Evolutionary conservation across 1,140 invertebrate species (phyloP).

Genomic region (Nymphalis io): DNA sequence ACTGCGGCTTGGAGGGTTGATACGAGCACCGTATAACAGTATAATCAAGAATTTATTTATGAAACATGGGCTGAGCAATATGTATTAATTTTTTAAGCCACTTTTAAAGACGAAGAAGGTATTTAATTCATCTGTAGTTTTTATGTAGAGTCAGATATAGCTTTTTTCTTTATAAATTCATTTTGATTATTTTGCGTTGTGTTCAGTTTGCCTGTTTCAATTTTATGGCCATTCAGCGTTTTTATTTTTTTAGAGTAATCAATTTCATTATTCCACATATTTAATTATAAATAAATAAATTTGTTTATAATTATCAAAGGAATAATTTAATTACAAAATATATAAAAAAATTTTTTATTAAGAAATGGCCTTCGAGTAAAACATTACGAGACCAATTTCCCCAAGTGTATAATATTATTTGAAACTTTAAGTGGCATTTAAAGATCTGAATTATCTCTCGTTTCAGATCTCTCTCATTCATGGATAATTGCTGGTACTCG

Average conservation of each 20-base stretch:
- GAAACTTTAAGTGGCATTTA: constrained; percentile 37
- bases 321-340: too few species aligned
- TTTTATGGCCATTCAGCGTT: too few species aligned
- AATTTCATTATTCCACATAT: too few species aligned
- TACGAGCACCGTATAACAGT: constrained; percentile 15
- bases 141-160: too few species aligned
- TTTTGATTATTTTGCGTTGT: too few species aligned
- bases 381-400: constrained; percentile 21
- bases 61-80: neutral
- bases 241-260: too few species aligned
- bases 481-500: constrained; percentile 41
- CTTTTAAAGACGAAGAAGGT: too few species aligned
- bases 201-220: too few species aligned
- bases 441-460: constrained; percentile 33
- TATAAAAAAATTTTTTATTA: too few species aligned
- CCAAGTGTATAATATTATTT: constrained; percentile 34
- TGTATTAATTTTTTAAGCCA: neutral
- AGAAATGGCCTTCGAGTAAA: constrained; percentile 6
- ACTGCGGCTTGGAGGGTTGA: constrained; percentile 32
- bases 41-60: constrained; percentile 24
- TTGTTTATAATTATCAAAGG: too few species aligned
- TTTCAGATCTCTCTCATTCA: constrained; percentile 28
- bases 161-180: too few species aligned
- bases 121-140: neutral
- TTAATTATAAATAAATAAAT: too few species aligned